A percentile compares a stretch with the other conserved stretches of the same genome.
phyloP scores from a whole-genome alignment of 2,113 vertebrate genomes.

The Centropus bengalensis region DNA sequence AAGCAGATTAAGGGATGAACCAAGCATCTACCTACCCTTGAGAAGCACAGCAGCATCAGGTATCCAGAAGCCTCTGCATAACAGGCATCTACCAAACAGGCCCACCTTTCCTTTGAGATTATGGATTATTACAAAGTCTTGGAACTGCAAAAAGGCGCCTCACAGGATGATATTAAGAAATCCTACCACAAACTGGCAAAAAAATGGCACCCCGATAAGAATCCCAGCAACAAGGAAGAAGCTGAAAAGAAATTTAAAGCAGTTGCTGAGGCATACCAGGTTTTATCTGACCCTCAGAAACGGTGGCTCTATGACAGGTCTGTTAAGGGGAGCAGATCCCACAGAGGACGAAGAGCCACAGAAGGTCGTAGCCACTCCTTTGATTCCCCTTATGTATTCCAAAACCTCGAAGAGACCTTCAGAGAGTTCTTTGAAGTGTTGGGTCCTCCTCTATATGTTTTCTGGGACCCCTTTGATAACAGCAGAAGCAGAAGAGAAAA shows the following conservation, averaged over 20 bases:
- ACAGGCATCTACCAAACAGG: neutral
- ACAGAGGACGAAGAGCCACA: neutral
- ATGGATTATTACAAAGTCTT: conserved; percentile 84
- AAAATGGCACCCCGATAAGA: conserved; percentile 94
- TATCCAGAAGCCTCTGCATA: neutral
- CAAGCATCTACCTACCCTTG: neutral
- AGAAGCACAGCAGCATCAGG: neutral
- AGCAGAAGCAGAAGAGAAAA: neutral
- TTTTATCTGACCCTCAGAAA: conserved; percentile 65
- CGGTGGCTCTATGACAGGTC: conserved; percentile 27
- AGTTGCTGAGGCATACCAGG: conserved; percentile 66
- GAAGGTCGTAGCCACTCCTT: neutral
- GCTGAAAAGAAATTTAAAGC: conserved; percentile 79
- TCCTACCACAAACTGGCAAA: conserved; percentile 88
- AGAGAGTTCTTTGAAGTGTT: conserved; percentile 15
- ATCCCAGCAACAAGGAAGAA: conserved; percentile 84
- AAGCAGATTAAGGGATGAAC: neutral
- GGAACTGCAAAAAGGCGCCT: conserved; percentile 77
- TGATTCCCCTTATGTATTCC: neutral
- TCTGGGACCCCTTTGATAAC: conserved; percentile 19
- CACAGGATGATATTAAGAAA: conserved; percentile 87
- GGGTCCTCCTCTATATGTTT: conserved; percentile 32
- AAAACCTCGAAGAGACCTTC: conserved; percentile 13
- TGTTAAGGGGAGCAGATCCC: conserved; percentile 9
- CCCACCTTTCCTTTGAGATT: conserved; percentile 27